Base-by-base conservation (phyloP, 1,140 invertebrate genomes). In the Planococcus citri region DNA sequence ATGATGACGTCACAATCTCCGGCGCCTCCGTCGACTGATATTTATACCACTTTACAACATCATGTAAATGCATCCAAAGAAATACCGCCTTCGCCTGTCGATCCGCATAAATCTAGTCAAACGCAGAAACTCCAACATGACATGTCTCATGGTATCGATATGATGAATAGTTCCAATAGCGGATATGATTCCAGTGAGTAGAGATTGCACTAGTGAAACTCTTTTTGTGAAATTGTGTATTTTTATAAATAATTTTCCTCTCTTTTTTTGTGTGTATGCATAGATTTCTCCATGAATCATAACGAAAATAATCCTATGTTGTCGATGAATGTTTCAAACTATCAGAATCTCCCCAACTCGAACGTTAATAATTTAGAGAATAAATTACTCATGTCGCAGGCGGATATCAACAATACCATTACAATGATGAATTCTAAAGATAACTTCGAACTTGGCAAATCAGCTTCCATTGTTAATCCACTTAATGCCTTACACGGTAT, bases 91-190 rank as follows among this genome's bases (percentile, higher is more conserved):
- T 8, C 51, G 51, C 51, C 51, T 22, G 9, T 27, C 6, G 60
- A 64, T 25, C 6, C 21, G 60, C 60, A 24, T 3, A 64, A 64
- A 64, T 64, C 60, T 25, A 24, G 22, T 64, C 60, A 64, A 6
- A 25, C 22, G 25, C 60, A 64, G 20, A 12, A 64, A 24, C 22
- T 25, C 10, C 60, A 64, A 20, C 41, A 51, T 20, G 29, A 33
- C 29, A 33, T 33, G 12, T n/a, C 41, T 14, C 41, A 51, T 20
- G 20, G 22, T 64, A 17, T 24, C 20, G 25, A 64, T 14, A 64
- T 64, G 22, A 64, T 24, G 60, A 64, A 27, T 27, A 64, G 60
- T 64, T 24, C 8, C 1, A 64, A 64, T 27, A 64, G 60, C 60
- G 25, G 60, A 17, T 64, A 24, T 21, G 60, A 64, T 22, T 64